phyloP scores from a whole-genome alignment of 2,888 invertebrate genomes.

The Crioceris asparagi region DNA sequence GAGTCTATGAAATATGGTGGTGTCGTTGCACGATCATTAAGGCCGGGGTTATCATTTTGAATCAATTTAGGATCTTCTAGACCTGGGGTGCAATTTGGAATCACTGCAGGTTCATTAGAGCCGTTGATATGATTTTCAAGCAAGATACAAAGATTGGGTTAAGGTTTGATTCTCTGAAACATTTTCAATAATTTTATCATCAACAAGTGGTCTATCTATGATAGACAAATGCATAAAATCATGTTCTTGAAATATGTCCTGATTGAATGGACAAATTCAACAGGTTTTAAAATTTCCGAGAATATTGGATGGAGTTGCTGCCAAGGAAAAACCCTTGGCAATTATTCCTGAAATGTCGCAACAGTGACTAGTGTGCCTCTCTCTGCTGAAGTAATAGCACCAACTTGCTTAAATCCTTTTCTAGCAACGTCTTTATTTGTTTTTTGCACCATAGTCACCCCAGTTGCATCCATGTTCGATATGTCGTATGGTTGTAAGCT shows the following conservation, averaged over 20 bases:
- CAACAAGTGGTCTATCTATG: background rate
- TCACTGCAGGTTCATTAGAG: background rate
- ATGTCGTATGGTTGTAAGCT: background rate
- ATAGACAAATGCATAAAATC: background rate
- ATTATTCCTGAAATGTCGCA: background rate
- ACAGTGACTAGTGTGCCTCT: background rate
- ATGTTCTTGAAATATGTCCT: slow-evolving; percentile 1
- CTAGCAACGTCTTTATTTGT: background rate
- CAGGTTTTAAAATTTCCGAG: slow-evolving; percentile 1
- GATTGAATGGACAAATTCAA: slow-evolving; percentile 2
- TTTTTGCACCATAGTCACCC: no score
- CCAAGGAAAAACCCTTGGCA: background rate
- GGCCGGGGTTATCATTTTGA: background rate
- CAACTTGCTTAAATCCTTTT: background rate
- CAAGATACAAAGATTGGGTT: background rate
- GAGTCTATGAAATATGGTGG: no score
- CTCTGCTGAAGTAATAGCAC: background rate
- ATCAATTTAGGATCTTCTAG: background rate
- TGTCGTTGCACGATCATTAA: no score
- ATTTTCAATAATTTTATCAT: background rate
- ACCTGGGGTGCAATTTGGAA: background rate
- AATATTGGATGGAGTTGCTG: slow-evolving; percentile 5
- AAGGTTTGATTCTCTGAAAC: background rate
- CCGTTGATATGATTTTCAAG: background rate
- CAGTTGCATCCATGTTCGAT: no score